Conservation (phyloP, 2,113 vertebrate genomes). For the Pseudois nayaur region DNA sequence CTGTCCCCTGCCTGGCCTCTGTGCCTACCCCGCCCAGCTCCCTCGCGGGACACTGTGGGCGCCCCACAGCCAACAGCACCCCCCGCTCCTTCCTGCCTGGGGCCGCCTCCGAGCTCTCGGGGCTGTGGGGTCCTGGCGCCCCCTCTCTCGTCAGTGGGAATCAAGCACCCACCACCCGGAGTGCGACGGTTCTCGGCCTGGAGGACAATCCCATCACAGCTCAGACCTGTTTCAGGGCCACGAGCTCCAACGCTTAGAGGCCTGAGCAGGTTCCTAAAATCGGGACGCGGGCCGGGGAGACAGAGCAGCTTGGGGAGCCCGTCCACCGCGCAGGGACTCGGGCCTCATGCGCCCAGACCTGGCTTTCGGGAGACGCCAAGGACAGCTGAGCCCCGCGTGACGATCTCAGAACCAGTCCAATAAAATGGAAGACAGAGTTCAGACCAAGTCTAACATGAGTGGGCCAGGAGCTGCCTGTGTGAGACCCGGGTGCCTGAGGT, state of each 20-base stretch:
- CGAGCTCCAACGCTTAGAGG: too few relatives aligned
- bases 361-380: not conserved
- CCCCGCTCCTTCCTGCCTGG: not conserved
- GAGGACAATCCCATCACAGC: not conserved
- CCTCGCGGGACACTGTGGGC: not conserved
- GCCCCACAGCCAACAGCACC: fast-evolving
- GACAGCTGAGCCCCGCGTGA: not conserved
- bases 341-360: not conserved
- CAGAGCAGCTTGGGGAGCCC: not conserved
- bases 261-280: too few relatives aligned
- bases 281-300: not conserved
- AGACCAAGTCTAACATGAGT: not conserved
- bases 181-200: not conserved
- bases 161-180: not conserved
- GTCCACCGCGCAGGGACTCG: fast-evolving
- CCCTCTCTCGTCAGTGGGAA: not conserved
- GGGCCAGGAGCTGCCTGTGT: not conserved
- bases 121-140: not conserved
- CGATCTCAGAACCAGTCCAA: not conserved
- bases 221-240: not conserved
- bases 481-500: not conserved
- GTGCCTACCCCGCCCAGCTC: too few relatives aligned
- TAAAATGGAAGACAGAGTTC: not conserved
- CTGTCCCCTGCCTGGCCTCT: not conserved
- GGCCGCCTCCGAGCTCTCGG: fast-evolving